These are phyloP conservation scores for Rhinoptilus africanus DNA, from an alignment of 2,113 vertebrate species.

Conservation along the genomic window DNA sequence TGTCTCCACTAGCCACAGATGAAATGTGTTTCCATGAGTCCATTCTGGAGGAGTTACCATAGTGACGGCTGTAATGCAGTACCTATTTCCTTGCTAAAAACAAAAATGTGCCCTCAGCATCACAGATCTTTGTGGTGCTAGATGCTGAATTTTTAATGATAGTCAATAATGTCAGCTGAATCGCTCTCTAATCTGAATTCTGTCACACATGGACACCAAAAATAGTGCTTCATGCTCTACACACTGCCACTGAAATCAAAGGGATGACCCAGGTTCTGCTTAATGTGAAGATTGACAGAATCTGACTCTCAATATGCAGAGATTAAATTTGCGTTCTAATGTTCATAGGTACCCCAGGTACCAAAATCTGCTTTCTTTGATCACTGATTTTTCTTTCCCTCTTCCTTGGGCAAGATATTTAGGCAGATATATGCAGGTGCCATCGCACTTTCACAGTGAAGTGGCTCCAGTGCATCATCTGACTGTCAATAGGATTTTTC, in stretches of 20 bases:
- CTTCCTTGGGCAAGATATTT: background rate
- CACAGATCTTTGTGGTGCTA: background rate
- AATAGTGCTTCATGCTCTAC: background rate
- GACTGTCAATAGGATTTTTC: background rate
- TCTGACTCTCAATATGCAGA: background rate
- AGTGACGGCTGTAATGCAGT: slow-evolving; percentile 5
- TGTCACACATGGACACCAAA: background rate
- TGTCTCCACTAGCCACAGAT: slow-evolving; percentile 14
- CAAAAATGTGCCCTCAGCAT: slow-evolving; percentile 29
- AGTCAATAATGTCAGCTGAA: background rate
- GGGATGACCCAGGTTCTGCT: background rate
- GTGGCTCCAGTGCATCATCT: background rate
- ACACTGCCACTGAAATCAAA: background rate
- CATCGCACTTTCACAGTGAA: background rate
- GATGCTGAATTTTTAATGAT: slow-evolving; percentile 36
- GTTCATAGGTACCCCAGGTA: background rate
- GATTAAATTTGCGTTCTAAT: background rate
- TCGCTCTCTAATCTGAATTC: background rate
- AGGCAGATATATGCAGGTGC: background rate
- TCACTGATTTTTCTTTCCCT: background rate
- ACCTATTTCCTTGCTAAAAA: slow-evolving; percentile 1
- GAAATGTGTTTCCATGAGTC: slow-evolving; percentile 2
- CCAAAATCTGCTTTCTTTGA: background rate
- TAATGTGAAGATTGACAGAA: background rate
- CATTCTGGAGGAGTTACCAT: slow-evolving; percentile 37